Percentiles rank a stretch among this genome's conserved stretches.
Conservation (phyloP, 2,888 invertebrate genomes). For the Cephus pulcher region DNA sequence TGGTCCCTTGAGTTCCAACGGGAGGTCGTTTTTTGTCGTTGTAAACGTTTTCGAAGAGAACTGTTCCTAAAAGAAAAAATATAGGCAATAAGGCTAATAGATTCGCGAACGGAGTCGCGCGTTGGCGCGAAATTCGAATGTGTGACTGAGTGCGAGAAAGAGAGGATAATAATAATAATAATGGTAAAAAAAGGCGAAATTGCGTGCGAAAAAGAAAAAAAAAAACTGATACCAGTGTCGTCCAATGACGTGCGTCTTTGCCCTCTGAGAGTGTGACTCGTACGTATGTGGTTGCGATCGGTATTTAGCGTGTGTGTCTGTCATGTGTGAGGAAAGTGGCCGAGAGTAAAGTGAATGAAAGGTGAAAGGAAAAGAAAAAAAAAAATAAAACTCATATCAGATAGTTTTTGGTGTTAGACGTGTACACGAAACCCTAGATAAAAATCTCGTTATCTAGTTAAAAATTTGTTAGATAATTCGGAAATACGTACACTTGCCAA, state of each 20-base stretch:
- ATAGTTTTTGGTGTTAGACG: constrained; percentile 66
- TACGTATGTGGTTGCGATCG: background rate
- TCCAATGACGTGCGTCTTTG: constrained; percentile 23
- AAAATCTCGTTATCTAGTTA: constrained; percentile 66
- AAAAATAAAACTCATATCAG: constrained; percentile 65
- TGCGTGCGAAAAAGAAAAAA: too few relatives aligned
- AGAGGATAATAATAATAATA: background rate
- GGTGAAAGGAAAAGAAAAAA: constrained; percentile 21
- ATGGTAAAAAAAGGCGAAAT: background rate
- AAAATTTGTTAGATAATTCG: constrained; percentile 45
- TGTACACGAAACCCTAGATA: constrained; percentile 54
- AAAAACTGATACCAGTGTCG: constrained; percentile 21
- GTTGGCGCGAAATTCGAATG: constrained; percentile 9
- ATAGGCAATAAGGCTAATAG: constrained; percentile 62
- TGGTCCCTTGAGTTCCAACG: constrained; percentile 12
- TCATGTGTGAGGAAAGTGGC: constrained; percentile 10
- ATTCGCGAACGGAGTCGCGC: constrained; percentile 21
- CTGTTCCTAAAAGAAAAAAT: constrained; percentile 62
- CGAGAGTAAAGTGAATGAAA: background rate
- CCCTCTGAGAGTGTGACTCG: constrained; percentile 11
- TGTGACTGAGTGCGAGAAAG: background rate
- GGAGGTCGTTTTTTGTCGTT: constrained; percentile 38
- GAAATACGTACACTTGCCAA: constrained; percentile 62
- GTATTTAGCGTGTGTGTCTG: constrained; percentile 23
- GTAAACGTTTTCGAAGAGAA: constrained; percentile 61